Evolutionary conservation across 2,113 vertebrate genomes (phyloP).

Genomic region (Myrmecophaga tridactyla): DNA sequence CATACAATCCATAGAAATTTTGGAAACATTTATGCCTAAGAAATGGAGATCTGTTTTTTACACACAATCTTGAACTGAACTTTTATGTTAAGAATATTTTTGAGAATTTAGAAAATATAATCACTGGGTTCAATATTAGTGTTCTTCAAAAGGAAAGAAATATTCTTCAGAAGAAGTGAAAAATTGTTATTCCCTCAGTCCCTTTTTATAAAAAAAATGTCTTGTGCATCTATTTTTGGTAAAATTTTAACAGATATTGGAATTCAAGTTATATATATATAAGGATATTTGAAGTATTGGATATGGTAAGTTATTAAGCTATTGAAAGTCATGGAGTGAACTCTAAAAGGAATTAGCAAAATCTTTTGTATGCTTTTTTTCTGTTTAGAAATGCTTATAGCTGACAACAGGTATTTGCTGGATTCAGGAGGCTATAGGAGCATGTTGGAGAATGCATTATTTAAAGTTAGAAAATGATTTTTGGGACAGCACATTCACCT

Average conservation of each 20-base stretch:
- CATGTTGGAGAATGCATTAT: background rate
- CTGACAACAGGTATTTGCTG: background rate
- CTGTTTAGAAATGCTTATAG: conserved; percentile 2
- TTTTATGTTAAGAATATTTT: conserved; percentile 37
- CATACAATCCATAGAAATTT: conserved; percentile 21
- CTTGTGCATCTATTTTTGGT: background rate
- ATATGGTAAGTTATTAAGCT: background rate
- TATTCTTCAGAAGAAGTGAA: conserved; percentile 5
- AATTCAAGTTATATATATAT: background rate
- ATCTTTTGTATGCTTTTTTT: background rate
- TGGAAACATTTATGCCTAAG: conserved; percentile 51
- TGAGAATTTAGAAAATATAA: conserved; percentile 47
- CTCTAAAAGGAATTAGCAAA: background rate
- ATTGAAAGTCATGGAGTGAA: background rate
- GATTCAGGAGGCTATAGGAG: background rate
- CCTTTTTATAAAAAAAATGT: background rate
- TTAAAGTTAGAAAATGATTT: conserved; percentile 5
- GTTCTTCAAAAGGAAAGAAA: conserved; percentile 17
- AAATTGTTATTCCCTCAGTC: background rate
- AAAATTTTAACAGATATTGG: conserved; percentile 28
- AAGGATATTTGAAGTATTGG: background rate
- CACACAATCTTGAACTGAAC: background rate
- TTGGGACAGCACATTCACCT: background rate
- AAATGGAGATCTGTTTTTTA: conserved; percentile 13
- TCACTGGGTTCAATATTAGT: conserved; percentile 13